These are phyloP conservation scores for Odontomyia ornata DNA, from an alignment of 2,888 invertebrate species.

Conservation along the genomic window DNA sequence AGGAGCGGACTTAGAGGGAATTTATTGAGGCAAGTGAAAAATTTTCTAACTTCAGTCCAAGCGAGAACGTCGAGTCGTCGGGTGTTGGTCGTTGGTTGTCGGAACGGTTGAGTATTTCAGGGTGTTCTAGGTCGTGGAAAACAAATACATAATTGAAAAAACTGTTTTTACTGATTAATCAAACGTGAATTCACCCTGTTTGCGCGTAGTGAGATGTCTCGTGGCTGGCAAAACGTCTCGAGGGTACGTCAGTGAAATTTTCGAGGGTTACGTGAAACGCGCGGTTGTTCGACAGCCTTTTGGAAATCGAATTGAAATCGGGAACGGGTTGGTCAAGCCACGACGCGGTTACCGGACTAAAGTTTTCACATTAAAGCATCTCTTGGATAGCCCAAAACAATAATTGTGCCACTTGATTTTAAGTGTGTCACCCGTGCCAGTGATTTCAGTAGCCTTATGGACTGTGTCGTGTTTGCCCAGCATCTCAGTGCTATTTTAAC, in stretches of 20 bases:
- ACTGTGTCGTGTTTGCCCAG: neutral
- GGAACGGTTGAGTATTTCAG: conserved; percentile 28
- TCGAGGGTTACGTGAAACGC: conserved; percentile 11
- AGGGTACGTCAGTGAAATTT: neutral
- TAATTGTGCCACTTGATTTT: neutral
- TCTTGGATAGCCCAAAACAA: neutral
- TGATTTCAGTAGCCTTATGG: neutral
- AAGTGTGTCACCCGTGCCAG: neutral
- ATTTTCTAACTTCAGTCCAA: conserved; percentile 59
- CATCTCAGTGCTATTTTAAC: no score
- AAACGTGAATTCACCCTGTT: neutral
- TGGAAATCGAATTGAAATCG: neutral
- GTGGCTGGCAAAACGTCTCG: neutral
- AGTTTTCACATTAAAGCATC: neutral
- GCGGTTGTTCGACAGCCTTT: conserved; percentile 14
- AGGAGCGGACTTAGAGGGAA: conserved; percentile 15
- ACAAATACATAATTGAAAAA: neutral
- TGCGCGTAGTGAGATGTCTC: neutral
- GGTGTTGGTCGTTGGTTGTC: conserved; percentile 56
- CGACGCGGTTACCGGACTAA: neutral
- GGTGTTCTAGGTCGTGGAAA: conserved; percentile 36
- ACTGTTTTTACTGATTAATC: neutral
- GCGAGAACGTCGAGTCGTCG: conserved; percentile 66
- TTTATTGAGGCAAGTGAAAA: conserved; percentile 27
- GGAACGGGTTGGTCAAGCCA: neutral